A percentile compares a stretch with the other conserved stretches of the same genome.
Evolutionary conservation across 2,888 invertebrate species (phyloP).

Genomic region (Stenotaenia linearis): DNA sequence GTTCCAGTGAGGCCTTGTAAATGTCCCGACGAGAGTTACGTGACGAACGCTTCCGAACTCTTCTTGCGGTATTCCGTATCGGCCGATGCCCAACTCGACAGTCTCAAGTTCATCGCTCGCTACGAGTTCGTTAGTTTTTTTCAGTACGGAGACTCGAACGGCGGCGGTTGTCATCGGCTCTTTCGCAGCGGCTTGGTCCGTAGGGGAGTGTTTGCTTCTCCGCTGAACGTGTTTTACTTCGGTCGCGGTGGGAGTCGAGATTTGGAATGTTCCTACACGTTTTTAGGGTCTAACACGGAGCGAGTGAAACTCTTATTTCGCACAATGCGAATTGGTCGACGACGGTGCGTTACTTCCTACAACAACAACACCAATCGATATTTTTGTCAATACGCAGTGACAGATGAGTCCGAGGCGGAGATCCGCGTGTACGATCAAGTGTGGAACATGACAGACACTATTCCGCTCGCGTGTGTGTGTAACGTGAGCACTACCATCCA

Average conservation of each 20-base stretch:
- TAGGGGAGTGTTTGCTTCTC: constrained; percentile 62
- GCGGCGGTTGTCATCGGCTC: constrained; percentile 38
- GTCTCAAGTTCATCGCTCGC: constrained; percentile 67
- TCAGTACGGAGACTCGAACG: constrained; percentile 39
- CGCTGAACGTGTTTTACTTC: constrained; percentile 73
- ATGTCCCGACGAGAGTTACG: constrained; percentile 62
- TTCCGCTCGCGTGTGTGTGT: constrained; percentile 55
- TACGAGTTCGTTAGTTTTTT: constrained; percentile 70
- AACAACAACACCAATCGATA: constrained; percentile 64
- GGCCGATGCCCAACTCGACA: constrained; percentile 72
- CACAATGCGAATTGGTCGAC: constrained; percentile 56
- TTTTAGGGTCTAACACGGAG: constrained; percentile 64
- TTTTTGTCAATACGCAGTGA: constrained; percentile 53
- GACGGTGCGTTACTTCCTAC: constrained; percentile 61
- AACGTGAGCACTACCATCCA: constrained; percentile 57
- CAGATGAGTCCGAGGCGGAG: constrained; percentile 36
- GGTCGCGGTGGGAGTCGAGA: constrained; percentile 73
- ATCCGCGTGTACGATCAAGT: constrained; percentile 37
- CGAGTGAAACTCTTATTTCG: constrained; percentile 63
- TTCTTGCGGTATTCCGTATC: constrained; percentile 67
- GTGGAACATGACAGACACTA: constrained; percentile 54
- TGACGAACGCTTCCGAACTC: constrained; percentile 66
- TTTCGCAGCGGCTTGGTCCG: constrained; percentile 40
- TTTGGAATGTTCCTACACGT: constrained; percentile 67
- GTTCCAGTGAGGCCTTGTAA: constrained; percentile 40